These are phyloP conservation scores for Paramormyrops kingsleyae DNA, from an alignment of 2,113 vertebrate genomes.

Conservation along the genomic window DNA sequence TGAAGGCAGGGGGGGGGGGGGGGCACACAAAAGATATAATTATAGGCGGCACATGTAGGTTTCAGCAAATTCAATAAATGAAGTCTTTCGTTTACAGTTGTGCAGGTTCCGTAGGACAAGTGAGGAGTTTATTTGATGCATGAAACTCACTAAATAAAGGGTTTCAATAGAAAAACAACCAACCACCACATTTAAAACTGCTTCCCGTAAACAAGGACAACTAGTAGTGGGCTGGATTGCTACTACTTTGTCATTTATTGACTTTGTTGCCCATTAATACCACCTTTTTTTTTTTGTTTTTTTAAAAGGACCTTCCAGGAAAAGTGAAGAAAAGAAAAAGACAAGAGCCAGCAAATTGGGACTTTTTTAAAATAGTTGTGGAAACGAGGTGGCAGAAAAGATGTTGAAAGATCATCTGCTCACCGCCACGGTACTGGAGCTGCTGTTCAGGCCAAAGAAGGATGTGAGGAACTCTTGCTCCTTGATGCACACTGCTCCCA, in stretches of 20 bases:
- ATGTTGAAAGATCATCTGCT: background rate
- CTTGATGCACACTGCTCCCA: conserved; percentile 24
- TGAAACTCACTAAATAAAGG: background rate
- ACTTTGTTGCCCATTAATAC: background rate
- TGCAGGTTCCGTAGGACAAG: background rate
- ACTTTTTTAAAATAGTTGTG: background rate
- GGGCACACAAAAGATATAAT: background rate
- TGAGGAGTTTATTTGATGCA: background rate
- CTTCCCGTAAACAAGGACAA: background rate
- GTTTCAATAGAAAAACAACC: background rate
- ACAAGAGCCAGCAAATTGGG: background rate
- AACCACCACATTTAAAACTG: background rate
- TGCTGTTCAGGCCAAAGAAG: conserved; percentile 39
- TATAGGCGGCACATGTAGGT: no score
- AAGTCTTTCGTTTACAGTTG: background rate
- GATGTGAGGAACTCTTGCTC: conserved; percentile 44
- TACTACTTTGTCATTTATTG: background rate
- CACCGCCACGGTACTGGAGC: background rate
- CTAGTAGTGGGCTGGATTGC: background rate
- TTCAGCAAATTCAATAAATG: background rate
- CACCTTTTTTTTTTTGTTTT: background rate
- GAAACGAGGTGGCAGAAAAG: background rate
- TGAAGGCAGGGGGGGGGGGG: background rate
- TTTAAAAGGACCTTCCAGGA: background rate
- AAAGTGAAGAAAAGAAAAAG: background rate